Conservation (phyloP, 2,888 invertebrate species). For the Macaria notata region DNA sequence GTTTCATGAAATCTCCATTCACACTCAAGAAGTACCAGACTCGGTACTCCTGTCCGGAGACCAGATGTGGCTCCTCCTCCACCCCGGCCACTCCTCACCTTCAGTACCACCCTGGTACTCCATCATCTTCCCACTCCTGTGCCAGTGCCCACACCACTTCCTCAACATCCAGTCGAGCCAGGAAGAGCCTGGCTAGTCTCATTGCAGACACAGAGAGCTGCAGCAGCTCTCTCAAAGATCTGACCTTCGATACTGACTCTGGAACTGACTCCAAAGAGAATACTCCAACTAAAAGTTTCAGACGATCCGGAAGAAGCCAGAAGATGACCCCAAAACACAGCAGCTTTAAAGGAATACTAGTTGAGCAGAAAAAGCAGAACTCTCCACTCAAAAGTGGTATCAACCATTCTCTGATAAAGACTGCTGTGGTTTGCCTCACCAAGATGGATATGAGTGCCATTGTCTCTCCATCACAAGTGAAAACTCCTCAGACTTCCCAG, state of each 20-base stretch:
- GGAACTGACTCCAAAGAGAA: constrained; percentile 75
- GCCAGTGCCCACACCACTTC: constrained; percentile 67
- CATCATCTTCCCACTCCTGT: constrained; percentile 72
- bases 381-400: constrained; percentile 19
- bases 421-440: constrained; percentile 58
- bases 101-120: constrained; percentile 67
- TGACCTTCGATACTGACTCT: constrained; percentile 75
- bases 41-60: constrained; percentile 55
- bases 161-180: constrained; percentile 70
- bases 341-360: constrained; percentile 67
- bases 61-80: constrained; percentile 61
- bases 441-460: constrained; percentile 62
- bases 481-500: constrained; percentile 71
- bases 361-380: constrained; percentile 66
- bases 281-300: constrained; percentile 60
- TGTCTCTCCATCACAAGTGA: constrained; percentile 67
- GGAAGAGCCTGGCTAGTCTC: constrained; percentile 70
- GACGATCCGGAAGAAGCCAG: constrained; percentile 52
- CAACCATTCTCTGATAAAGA: constrained; percentile 53
- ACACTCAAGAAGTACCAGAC: constrained; percentile 74
- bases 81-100: constrained; percentile 71
- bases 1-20: constrained; percentile 75
- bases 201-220: constrained; percentile 78
- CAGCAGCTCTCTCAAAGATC: constrained; percentile 76
- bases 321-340: constrained; percentile 64